Evolutionary conservation across 2,797 vertebrate species (phyloP).

Genomic region (Falco rusticolus): DNA sequence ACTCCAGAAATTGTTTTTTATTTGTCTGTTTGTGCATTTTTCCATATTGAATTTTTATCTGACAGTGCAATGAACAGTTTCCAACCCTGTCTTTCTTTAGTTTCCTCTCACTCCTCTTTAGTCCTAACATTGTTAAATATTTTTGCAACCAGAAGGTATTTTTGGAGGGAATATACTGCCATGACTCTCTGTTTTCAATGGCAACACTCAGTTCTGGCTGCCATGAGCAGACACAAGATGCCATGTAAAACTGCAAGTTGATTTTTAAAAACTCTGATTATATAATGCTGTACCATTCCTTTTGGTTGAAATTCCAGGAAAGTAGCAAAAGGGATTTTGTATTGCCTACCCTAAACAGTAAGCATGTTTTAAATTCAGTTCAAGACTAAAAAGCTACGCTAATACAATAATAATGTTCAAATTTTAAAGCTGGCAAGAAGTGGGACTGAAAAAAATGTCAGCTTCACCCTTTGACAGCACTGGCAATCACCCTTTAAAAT

Average conservation of each 20-base stretch:
- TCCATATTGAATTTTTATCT: conserved; percentile 37
- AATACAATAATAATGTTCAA: neutral
- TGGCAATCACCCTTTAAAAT: conserved; percentile 50
- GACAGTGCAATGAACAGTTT: conserved; percentile 22
- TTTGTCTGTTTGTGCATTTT: conserved; percentile 39
- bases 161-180: conserved; percentile 63
- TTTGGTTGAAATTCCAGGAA: conserved; percentile 66
- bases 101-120: conserved; percentile 53
- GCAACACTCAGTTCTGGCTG: conserved; percentile 56
- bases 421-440: conserved; percentile 36
- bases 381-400: neutral
- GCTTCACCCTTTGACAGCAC: conserved; percentile 41
- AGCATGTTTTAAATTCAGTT: conserved; percentile 50
- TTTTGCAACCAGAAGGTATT: conserved; percentile 71
- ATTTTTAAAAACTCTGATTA: conserved; percentile 58
- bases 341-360: conserved; percentile 45
- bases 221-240: conserved; percentile 49
- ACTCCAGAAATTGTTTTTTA: neutral
- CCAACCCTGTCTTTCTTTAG: conserved; percentile 51
- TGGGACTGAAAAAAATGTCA: conserved; percentile 27
- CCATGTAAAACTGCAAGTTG: conserved; percentile 63
- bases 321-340: conserved; percentile 46
- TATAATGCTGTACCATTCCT: conserved; percentile 57
- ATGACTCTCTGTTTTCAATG: conserved; percentile 68
- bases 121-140: conserved; percentile 66